Conservation (phyloP, 2,113 vertebrate genomes). For the Mormoops blainvillei region DNA sequence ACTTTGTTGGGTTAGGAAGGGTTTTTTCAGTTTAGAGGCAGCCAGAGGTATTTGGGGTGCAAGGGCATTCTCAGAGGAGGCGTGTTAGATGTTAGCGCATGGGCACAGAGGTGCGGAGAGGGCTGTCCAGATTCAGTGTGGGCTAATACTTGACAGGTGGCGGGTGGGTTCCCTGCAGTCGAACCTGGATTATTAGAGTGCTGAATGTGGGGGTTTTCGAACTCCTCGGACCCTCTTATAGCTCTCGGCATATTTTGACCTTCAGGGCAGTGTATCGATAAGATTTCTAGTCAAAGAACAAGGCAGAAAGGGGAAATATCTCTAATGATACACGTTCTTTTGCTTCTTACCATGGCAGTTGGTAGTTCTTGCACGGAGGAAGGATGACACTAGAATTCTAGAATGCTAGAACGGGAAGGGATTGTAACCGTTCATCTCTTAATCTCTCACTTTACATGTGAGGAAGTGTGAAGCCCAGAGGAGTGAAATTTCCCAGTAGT, state of each 20-base stretch:
- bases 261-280: neutral
- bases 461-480: neutral
- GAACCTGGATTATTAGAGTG: neutral
- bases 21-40: neutral
- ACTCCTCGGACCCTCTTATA: neutral
- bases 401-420: neutral
- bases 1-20: neutral
- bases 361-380: neutral
- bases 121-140: neutral
- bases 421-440: neutral
- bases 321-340: neutral
- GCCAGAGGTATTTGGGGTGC: neutral
- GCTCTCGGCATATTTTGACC: neutral
- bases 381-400: neutral
- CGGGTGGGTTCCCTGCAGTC: neutral
- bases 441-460: neutral
- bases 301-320: neutral
- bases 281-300: neutral
- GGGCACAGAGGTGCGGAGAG: accelerated
- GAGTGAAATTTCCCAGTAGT: accelerated
- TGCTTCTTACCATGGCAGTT: neutral
- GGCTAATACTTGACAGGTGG: neutral
- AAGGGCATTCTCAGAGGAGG: neutral
- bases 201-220: neutral
- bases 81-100: accelerated